Conservation (phyloP, 2,113 vertebrate species). For the Bettongia penicillata region DNA sequence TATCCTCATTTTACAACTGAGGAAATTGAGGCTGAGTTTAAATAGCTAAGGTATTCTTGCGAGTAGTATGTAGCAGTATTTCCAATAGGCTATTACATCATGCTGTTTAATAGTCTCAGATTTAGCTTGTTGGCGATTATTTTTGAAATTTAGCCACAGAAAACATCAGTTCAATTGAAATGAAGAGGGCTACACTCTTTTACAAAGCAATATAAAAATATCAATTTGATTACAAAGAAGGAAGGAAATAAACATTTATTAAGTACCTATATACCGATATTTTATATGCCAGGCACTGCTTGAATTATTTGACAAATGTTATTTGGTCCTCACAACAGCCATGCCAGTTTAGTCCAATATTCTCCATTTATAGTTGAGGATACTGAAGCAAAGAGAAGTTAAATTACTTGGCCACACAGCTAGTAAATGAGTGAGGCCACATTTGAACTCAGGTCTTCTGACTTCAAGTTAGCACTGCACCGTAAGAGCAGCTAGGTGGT, state of each 20-base stretch:
- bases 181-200: neutral
- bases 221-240: neutral
- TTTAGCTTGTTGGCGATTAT: neutral
- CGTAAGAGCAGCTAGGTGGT: neutral
- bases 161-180: neutral
- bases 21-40: neutral
- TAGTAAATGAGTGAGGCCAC: neutral
- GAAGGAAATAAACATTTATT: neutral
- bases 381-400: neutral
- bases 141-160: neutral
- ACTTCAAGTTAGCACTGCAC: neutral
- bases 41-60: no score
- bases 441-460: neutral
- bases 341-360: neutral
- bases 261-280: neutral
- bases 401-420: neutral
- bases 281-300: neutral
- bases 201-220: neutral
- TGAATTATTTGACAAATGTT: neutral
- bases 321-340: neutral
- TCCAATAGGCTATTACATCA: neutral
- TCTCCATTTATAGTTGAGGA: neutral
- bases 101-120: neutral
- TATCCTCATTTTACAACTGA: neutral
- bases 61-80: no score